phyloP scores from a whole-genome alignment of 2,113 vertebrate genomes.

The Scalopus aquaticus region DNA sequence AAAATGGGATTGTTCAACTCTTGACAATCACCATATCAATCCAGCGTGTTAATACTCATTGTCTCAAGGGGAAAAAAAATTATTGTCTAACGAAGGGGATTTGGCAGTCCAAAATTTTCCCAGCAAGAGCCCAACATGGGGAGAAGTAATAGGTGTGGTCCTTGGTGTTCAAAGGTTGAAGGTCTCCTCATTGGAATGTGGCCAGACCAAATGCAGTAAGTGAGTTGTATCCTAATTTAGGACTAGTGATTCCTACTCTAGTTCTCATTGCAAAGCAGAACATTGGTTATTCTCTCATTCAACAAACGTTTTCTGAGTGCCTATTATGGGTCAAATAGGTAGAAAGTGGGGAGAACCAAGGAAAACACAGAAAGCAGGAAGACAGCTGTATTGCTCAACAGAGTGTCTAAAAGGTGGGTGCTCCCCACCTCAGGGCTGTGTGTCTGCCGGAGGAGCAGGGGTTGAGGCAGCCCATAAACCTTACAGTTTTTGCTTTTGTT shows the following conservation, averaged over 20 bases:
- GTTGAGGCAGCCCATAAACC: not conserved
- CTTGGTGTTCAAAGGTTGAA: not conserved
- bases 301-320: not conserved
- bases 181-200: not conserved
- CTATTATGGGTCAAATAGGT: not conserved
- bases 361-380: not conserved
- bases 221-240: not conserved
- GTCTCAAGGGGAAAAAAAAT: not conserved
- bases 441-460: not conserved
- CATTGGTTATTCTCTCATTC: not conserved
- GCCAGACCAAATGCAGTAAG: not conserved
- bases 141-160: not conserved
- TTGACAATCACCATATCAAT: not conserved
- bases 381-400: not conserved
- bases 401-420: too few species aligned
- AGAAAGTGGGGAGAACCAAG: not conserved
- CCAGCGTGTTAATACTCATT: not conserved
- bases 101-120: not conserved
- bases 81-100: not conserved
- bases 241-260: not conserved
- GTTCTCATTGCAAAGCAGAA: not conserved
- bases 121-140: not conserved
- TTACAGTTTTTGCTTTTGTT: not conserved
- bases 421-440: too few species aligned
- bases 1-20: not conserved